phyloP scores from a whole-genome alignment of 2,888 invertebrate genomes.

The Pogonocherus hispidulus region DNA sequence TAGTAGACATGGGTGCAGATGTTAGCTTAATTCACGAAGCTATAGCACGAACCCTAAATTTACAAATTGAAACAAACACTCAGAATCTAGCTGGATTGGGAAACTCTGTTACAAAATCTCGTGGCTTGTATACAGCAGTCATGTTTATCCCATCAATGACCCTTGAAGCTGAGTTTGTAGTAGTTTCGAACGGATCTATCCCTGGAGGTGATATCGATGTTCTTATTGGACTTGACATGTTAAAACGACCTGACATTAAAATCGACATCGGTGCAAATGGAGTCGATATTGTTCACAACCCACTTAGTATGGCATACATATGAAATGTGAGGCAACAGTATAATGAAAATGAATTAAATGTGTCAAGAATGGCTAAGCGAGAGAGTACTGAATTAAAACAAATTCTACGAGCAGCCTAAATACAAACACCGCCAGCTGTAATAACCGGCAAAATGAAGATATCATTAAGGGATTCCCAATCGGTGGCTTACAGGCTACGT shows the following conservation, averaged over 20 bases:
- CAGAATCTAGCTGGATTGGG: not conserved
- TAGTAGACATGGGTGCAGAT: slow-evolving; percentile 33
- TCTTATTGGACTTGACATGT: too few species aligned
- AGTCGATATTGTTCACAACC: too few species aligned
- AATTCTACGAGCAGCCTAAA: too few species aligned
- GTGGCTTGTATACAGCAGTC: slow-evolving; percentile 24
- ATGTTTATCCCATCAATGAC: slow-evolving; percentile 32
- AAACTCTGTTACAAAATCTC: slow-evolving; percentile 29
- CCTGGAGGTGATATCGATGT: too few species aligned
- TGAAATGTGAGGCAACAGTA: too few species aligned
- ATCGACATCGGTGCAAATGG: too few species aligned
- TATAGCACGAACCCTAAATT: slow-evolving; percentile 27
- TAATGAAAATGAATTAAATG: slow-evolving; percentile 7
- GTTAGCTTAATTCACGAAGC: slow-evolving; percentile 33
- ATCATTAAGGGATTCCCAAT: not conserved
- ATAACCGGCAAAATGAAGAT: slow-evolving; percentile 6
- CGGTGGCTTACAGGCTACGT: not conserved
- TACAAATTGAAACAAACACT: not conserved
- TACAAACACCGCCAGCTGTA: not conserved
- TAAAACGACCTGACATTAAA: too few species aligned
- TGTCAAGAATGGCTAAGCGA: slow-evolving; percentile 6
- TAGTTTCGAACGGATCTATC: too few species aligned
- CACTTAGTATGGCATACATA: too few species aligned
- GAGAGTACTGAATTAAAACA: not conserved
- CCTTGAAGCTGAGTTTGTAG: too few species aligned